Evolutionary conservation across 2,888 invertebrate species (phyloP).

Genomic region (Parasteatoda lunata): DNA sequence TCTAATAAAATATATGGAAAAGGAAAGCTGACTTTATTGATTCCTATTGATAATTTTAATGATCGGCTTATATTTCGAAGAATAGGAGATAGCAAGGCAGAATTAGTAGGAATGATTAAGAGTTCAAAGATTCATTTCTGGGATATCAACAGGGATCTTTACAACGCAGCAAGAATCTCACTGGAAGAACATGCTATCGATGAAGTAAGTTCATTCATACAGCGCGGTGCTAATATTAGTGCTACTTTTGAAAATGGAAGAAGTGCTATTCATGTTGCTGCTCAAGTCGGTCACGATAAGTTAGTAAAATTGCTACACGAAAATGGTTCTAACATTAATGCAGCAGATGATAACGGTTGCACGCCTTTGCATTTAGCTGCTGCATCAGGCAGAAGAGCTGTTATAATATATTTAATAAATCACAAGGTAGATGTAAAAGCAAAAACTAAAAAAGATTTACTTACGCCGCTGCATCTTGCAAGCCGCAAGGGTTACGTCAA

Average conservation of each 20-base stretch:
- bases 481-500: too few species aligned
- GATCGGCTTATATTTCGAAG: background rate
- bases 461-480: too few species aligned
- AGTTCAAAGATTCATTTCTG: background rate
- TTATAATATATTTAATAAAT: too few species aligned
- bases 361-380: background rate
- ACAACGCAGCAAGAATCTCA: background rate
- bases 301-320: background rate
- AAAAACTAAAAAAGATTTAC: too few species aligned
- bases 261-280: background rate
- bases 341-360: background rate
- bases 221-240: background rate
- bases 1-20: too few species aligned
- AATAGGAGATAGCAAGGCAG: background rate
- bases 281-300: background rate
- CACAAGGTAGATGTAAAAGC: too few species aligned
- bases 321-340: background rate
- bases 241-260: background rate
- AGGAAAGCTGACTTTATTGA: too few species aligned
- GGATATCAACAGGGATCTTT: background rate
- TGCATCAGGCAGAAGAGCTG: background rate
- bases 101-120: background rate
- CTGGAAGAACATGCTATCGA: background rate
- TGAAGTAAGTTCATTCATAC: background rate
- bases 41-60: too few species aligned